These are phyloP conservation scores for Pandion haliaetus DNA, from an alignment of 2,113 vertebrate species.

Conservation along the genomic window DNA sequence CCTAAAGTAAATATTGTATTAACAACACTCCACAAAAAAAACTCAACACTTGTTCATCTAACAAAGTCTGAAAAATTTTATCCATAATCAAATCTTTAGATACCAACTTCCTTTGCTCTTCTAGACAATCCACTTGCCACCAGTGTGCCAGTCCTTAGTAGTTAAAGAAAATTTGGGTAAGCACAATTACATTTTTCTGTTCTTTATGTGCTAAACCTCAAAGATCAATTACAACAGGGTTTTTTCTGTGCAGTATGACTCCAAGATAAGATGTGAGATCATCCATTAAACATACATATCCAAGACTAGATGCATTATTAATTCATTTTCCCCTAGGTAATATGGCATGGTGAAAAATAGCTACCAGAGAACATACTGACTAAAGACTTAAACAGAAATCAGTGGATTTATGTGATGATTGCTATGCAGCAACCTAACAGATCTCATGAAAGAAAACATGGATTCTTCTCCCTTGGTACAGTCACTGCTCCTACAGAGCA, in stretches of 20 bases:
- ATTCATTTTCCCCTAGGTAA: slow-evolving; percentile 51
- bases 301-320: slow-evolving; percentile 47
- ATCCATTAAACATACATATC: slow-evolving; percentile 50
- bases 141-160: background rate
- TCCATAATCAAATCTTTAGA: background rate
- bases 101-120: background rate
- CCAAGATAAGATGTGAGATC: slow-evolving; percentile 16
- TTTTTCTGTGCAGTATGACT: background rate
- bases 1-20: background rate
- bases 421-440: background rate
- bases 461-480: slow-evolving; percentile 8
- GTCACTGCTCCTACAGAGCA: background rate
- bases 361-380: slow-evolving; percentile 29
- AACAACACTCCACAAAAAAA: background rate
- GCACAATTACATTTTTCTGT: background rate
- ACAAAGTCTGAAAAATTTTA: background rate
- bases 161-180: background rate
- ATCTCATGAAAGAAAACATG: background rate
- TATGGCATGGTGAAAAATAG: slow-evolving; percentile 50
- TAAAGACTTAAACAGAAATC: slow-evolving; percentile 55
- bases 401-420: slow-evolving; percentile 47
- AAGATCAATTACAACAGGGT: slow-evolving; percentile 18
- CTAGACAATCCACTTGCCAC: background rate
- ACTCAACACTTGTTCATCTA: background rate
- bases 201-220: slow-evolving; percentile 3